Percentiles rank a stretch among this genome's conserved stretches.
These are phyloP conservation scores for Apamea sordens DNA, from an alignment of 2,888 invertebrate genomes.

Conservation along the genomic window DNA sequence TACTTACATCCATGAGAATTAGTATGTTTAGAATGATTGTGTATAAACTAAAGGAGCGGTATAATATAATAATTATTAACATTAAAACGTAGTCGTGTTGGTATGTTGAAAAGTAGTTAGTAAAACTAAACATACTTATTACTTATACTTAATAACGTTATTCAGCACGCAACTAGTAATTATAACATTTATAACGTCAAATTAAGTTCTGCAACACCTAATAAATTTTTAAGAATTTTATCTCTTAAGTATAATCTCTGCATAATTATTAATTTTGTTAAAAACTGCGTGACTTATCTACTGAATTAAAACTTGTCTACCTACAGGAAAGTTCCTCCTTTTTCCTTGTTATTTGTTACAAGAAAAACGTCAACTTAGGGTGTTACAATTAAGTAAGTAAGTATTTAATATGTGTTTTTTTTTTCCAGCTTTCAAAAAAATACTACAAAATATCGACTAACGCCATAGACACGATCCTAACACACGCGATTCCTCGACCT, in stretches of 20 bases:
- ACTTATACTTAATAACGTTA: neutral
- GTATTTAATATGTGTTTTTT: neutral
- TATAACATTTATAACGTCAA: neutral
- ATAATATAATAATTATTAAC: neutral
- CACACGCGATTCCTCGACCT: neutral
- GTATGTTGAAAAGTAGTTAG: neutral
- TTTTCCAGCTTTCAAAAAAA: no score
- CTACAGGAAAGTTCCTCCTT: neutral
- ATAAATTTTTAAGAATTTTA: neutral
- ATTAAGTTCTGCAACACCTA: neutral
- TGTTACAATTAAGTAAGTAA: neutral
- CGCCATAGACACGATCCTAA: neutral
- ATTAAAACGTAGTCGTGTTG: slow-evolving; percentile 8
- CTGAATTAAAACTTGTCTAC: neutral
- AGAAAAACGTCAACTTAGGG: neutral
- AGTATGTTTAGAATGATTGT: neutral
- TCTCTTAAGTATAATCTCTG: neutral
- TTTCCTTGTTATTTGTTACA: neutral
- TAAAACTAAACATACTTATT: neutral
- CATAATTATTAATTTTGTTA: neutral
- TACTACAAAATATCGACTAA: neutral
- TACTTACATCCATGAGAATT: neutral
- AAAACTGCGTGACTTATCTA: neutral
- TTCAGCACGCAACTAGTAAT: neutral
- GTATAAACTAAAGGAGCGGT: neutral